Percentiles rank a stretch among this genome's conserved stretches.
Conservation (phyloP, 2,797 vertebrate genomes). For the Semaprochilodus insignis region DNA sequence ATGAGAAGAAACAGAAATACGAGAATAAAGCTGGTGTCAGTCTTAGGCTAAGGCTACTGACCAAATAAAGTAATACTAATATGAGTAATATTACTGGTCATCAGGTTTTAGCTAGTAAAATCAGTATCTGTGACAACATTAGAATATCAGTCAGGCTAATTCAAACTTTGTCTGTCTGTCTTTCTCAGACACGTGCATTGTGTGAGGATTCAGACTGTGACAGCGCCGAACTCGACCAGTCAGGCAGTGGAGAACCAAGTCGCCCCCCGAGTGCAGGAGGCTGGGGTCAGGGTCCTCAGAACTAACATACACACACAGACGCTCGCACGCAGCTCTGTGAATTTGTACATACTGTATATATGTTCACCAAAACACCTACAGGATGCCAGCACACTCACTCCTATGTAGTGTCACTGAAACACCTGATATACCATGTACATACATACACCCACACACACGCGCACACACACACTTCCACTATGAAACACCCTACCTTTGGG, state of each 20-base stretch:
- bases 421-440: slow-evolving; percentile 36
- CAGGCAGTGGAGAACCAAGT: slow-evolving; percentile 87
- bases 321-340: slow-evolving; percentile 23
- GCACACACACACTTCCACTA: slow-evolving; percentile 59
- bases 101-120: not conserved
- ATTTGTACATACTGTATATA: slow-evolving; percentile 50
- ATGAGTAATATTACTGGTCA: too few species aligned
- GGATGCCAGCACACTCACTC: slow-evolving; percentile 42
- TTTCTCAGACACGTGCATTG: slow-evolving; percentile 72
- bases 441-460: slow-evolving; percentile 63
- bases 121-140: not conserved
- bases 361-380: slow-evolving; percentile 40
- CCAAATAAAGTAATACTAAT: too few species aligned
- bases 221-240: slow-evolving; percentile 90
- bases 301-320: slow-evolving; percentile 43
- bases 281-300: slow-evolving; percentile 71
- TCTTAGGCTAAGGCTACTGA: too few species aligned
- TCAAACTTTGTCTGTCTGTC: not conserved
- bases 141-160: not conserved
- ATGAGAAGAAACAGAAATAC: too few species aligned
- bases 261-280: slow-evolving; percentile 84
- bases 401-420: slow-evolving; percentile 46
- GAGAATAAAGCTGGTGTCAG: too few species aligned
- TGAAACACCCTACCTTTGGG: slow-evolving; percentile 1
- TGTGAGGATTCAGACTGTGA: slow-evolving; percentile 94